These are phyloP conservation scores for Choristoneura rosaceana DNA, from an alignment of 2,888 invertebrate genomes.

Conservation along the genomic window DNA sequence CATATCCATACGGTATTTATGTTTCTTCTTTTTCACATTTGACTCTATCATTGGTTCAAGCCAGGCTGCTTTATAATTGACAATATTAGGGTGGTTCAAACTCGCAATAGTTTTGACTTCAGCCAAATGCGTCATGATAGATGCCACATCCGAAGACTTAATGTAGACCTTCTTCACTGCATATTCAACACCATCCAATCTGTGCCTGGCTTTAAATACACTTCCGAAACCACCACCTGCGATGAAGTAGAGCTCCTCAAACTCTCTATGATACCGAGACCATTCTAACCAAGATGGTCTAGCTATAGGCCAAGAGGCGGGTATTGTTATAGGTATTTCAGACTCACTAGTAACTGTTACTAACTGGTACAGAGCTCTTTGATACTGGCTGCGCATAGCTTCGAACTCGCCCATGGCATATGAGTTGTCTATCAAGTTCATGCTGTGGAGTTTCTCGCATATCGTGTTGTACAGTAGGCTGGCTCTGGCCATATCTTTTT, in stretches of 20 bases:
- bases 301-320: conserved; percentile 81
- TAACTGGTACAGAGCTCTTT: conserved; percentile 87
- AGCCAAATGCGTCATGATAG: conserved; percentile 87
- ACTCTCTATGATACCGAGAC: conserved; percentile 89
- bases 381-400: conserved; percentile 88
- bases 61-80: conserved; percentile 94
- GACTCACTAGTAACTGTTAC: conserved; percentile 86
- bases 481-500: conserved; percentile 85
- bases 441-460: conserved; percentile 88
- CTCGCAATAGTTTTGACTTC: conserved; percentile 93
- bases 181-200: conserved; percentile 91
- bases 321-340: conserved; percentile 79
- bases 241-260: conserved; percentile 89
- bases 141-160: conserved; percentile 86
- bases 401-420: conserved; percentile 90
- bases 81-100: conserved; percentile 92
- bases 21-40: conserved; percentile 68
- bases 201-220: conserved; percentile 90
- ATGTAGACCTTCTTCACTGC: conserved; percentile 92
- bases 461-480: conserved; percentile 87
- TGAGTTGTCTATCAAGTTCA: conserved; percentile 89
- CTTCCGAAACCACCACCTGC: conserved; percentile 92
- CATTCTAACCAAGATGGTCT: conserved; percentile 82
- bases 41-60: conserved; percentile 88
- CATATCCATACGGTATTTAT: conserved; percentile 67